These are phyloP conservation scores for Leontocebus nigricollis DNA, from an alignment of 2,797 vertebrate species.

Conservation along the genomic window DNA sequence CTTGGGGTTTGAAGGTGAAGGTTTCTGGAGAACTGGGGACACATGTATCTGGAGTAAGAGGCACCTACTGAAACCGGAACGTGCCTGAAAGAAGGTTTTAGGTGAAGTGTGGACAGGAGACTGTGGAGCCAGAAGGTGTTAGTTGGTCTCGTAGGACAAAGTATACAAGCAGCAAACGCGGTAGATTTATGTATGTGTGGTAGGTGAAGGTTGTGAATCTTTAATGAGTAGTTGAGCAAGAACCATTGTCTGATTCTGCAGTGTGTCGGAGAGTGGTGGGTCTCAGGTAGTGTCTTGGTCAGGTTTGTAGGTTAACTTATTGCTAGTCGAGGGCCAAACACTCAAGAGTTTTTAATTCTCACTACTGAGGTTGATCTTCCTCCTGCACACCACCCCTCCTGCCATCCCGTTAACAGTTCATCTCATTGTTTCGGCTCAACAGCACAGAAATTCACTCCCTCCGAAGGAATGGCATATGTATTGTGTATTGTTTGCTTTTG, in stretches of 20 bases:
- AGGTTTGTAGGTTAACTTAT: not conserved
- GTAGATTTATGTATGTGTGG: not conserved
- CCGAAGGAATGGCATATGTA: not conserved
- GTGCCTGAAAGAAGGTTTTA: not conserved
- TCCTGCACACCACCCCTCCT: not conserved
- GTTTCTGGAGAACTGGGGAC: not conserved
- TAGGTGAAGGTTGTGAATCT: constrained; percentile 33
- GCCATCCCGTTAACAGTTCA: not conserved
- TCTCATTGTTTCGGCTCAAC: not conserved
- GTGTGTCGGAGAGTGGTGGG: not conserved
- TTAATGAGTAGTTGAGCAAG: constrained; percentile 18
- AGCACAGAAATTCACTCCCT: not conserved
- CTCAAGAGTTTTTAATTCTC: not conserved
- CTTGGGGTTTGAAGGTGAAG: constrained; percentile 54
- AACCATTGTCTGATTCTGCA: not conserved
- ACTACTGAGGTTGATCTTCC: not conserved
- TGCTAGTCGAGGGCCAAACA: not conserved
- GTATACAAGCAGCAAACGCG: not conserved
- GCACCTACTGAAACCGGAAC: constrained; percentile 38
- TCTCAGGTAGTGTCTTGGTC: not conserved
- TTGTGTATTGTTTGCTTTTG: constrained; percentile 20
- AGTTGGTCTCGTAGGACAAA: not conserved
- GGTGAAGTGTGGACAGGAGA: not conserved
- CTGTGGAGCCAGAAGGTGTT: not conserved
- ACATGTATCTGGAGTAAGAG: not conserved